Evolutionary conservation across 1,140 invertebrate genomes (phyloP).

Genomic region (Metaphire vulgaris): DNA sequence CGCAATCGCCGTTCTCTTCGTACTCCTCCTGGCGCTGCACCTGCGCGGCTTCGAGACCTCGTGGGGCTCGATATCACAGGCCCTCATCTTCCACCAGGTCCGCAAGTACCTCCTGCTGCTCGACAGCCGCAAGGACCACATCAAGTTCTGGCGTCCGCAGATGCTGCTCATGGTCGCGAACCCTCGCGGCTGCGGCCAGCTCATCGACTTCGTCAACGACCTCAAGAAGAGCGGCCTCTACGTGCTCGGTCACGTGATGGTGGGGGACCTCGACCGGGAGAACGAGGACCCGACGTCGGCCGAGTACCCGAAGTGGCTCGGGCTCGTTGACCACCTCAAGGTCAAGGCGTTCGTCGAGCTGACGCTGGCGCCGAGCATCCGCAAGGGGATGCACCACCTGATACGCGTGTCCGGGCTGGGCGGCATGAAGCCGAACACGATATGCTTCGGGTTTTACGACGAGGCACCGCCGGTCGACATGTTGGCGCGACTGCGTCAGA

Average conservation of each 20-base stretch:
- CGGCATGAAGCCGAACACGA: slow-evolving; percentile 98
- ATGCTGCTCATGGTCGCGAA: slow-evolving; percentile 86
- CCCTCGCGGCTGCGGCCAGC: slow-evolving; percentile 76
- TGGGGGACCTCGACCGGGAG: slow-evolving; percentile 32
- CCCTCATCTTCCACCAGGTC: slow-evolving; percentile 96
- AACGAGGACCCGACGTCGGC: slow-evolving; percentile 63
- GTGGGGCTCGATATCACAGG: slow-evolving; percentile 98
- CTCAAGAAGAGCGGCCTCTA: slow-evolving; percentile 96
- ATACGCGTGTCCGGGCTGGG: slow-evolving; percentile 87
- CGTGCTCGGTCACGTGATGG: slow-evolving; percentile 84
- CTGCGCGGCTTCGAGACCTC: slow-evolving; percentile 79
- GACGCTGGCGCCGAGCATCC: slow-evolving; percentile 73
- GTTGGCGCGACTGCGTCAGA: slow-evolving; percentile 9
- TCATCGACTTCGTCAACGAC: slow-evolving; percentile 97
- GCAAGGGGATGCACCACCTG: slow-evolving; percentile 85
- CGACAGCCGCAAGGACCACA: slow-evolving; percentile 92
- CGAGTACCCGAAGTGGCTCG: slow-evolving; percentile 78
- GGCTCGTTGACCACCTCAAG: slow-evolving; percentile 76
- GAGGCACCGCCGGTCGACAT: slow-evolving; percentile 32
- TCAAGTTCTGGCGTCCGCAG: slow-evolving; percentile 98
- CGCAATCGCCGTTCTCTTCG: slow-evolving; percentile 76
- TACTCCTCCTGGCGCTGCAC: slow-evolving; percentile 79
- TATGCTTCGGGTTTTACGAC: slow-evolving; percentile 73
- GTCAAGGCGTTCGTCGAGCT: slow-evolving; percentile 96
- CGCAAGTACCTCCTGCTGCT: slow-evolving; percentile 81